Evolutionary conservation across 2,888 invertebrate species (phyloP), one percentile per base, ranked within the genome.

Genomic region (Drosophila nr. fundita): DNA sequence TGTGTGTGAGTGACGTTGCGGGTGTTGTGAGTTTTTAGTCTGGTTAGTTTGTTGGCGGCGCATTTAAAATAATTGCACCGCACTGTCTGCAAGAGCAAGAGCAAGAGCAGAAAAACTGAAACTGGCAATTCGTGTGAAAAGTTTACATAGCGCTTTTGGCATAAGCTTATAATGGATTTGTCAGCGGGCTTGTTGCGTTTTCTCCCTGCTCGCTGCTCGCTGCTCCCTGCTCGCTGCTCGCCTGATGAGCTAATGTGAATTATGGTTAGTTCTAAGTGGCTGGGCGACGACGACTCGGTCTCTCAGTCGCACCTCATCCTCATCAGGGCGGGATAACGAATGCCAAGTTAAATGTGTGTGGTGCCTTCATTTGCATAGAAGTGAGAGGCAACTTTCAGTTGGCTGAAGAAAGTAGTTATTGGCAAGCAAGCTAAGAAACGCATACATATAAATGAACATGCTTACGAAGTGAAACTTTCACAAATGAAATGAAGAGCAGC

Each of bases 81-180:
- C 72, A 60, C 59, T 68, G 75, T 78, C 82, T 63, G 62, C 27
- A 29, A 55, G 24, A n/a, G n/a, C n/a, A n/a, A n/a, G n/a, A 24
- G 24, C 24, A 24, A 24, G 13, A 36, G n/a, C 15, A 55, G 34
- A 61, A 76, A 78, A 74, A 66, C 73, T 57, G 64, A 73, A 64
- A 74, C 77, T 77, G 79, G 72, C 72, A 78, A 82, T 87, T 87
- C 87, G 89, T 84, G 89, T 82, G 89, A 85, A 86, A 86, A 86
- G 87, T 86, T 86, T 82, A 75, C 87, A 81, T 70, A 80, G 69
- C 81, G 87, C 89, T 88, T 81, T 81, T 72, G 89, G 89, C 84
- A 87, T 87, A 82, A 89, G 85, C 89, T 87, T 73, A 89, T 89
- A 86, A 86, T 86, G 85, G 85, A 86, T 86, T 86, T 86, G 85